A percentile compares a stretch with the other conserved stretches of the same genome.
phyloP scores from a whole-genome alignment of 2,888 invertebrate species.

The Sesia apiformis region DNA sequence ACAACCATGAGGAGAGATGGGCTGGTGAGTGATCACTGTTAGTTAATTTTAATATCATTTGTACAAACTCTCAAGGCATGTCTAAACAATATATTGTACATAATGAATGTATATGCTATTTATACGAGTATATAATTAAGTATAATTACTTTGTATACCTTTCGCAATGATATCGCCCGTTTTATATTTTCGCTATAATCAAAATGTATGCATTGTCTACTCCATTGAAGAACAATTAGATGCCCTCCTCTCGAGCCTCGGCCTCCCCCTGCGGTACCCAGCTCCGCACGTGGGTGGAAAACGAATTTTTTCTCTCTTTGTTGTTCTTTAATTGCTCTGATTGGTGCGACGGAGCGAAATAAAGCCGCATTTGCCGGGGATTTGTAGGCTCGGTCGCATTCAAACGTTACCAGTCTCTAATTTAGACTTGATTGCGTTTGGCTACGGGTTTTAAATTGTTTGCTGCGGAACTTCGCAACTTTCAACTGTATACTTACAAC shows the following conservation, averaged over 20 bases:
- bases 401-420: conserved; percentile 38
- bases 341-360: conserved; percentile 54
- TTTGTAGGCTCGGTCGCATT: conserved; percentile 34
- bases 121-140: too few species aligned
- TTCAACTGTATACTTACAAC: too few species aligned
- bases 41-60: too few species aligned
- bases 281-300: conserved; percentile 21
- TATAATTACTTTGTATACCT: too few species aligned
- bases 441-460: conserved; percentile 6
- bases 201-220: too few species aligned
- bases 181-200: too few species aligned
- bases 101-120: too few species aligned
- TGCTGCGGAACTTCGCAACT: neutral
- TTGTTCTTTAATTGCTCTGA: conserved; percentile 59
- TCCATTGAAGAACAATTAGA: conserved; percentile 27
- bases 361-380: conserved; percentile 45
- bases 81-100: too few species aligned
- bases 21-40: too few species aligned
- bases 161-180: too few species aligned
- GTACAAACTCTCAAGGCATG: too few species aligned
- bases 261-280: conserved; percentile 17
- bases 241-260: conserved; percentile 16
- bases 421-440: conserved; percentile 41
- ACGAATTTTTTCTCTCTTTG: conserved; percentile 38
- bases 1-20: too few species aligned